Percentiles rank a stretch among this genome's conserved stretches.
These are phyloP conservation scores for Lasius fuliginosus DNA, from an alignment of 2,888 invertebrate genomes.

Conservation along the genomic window DNA sequence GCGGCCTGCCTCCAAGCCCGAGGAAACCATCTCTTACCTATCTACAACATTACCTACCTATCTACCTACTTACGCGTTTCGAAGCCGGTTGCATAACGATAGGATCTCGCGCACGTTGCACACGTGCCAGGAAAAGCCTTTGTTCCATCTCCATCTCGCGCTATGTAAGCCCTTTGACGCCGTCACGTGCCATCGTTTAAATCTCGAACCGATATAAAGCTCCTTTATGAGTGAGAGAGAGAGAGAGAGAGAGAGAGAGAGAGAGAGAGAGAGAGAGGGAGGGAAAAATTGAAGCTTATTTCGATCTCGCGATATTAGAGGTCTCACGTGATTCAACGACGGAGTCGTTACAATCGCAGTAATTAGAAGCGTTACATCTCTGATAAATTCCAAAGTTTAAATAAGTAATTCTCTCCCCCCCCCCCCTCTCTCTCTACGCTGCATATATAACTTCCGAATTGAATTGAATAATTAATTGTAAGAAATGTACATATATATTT, in stretches of 20 bases:
- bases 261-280: background rate
- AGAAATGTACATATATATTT: background rate
- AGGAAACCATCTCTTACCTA: slow-evolving; percentile 50
- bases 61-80: slow-evolving; percentile 9
- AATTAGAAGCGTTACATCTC: background rate
- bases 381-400: background rate
- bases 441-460: background rate
- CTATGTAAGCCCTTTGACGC: slow-evolving; percentile 55
- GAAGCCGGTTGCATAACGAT: slow-evolving; percentile 60
- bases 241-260: background rate
- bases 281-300: slow-evolving; percentile 31
- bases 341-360: background rate
- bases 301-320: slow-evolving; percentile 15
- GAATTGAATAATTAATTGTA: background rate
- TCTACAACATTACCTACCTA: background rate
- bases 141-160: slow-evolving; percentile 59
- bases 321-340: background rate
- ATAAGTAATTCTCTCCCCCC: background rate
- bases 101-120: slow-evolving; percentile 60
- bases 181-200: slow-evolving; percentile 61
- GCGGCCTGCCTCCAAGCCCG: slow-evolving; percentile 26
- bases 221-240: slow-evolving; percentile 5
- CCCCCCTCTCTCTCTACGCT: background rate
- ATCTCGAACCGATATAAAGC: slow-evolving; percentile 51
- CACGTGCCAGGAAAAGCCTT: slow-evolving; percentile 67